A percentile compares a stretch with the other conserved stretches of the same genome.
Evolutionary conservation across 2,797 vertebrate genomes (phyloP).

Genomic region (Onychomys torridus): DNA sequence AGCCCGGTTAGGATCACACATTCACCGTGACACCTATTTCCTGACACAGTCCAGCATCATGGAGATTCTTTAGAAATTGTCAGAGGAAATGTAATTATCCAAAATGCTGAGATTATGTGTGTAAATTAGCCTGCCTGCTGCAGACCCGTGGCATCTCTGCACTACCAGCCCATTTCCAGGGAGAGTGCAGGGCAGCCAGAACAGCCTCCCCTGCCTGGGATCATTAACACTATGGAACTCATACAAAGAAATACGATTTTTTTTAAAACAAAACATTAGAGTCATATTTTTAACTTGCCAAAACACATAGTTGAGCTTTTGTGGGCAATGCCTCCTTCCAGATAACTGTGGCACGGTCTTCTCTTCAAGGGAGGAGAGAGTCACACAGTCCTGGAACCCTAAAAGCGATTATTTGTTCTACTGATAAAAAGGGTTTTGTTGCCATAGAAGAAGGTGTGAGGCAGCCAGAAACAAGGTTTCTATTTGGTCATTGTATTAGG

Average conservation of each 20-base stretch:
- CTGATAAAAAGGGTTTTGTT: conserved; percentile 65
- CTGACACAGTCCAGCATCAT: conserved; percentile 55
- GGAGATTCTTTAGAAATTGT: conserved; percentile 54
- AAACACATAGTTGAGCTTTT: conserved; percentile 49
- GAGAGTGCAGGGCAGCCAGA: not conserved
- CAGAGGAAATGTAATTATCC: conserved; percentile 59
- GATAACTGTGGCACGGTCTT: not conserved
- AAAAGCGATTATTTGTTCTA: conserved; percentile 63
- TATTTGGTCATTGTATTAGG: conserved; percentile 72
- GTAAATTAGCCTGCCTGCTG: not conserved
- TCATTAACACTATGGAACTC: conserved; percentile 2
- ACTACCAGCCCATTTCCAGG: conserved; percentile 23
- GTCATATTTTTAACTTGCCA: conserved; percentile 46
- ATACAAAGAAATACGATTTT: conserved; percentile 10
- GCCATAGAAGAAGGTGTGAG: conserved; percentile 60
- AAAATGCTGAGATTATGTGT: conserved; percentile 54
- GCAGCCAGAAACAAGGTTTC: conserved; percentile 63
- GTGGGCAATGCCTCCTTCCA: not conserved
- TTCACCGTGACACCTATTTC: conserved; percentile 64
- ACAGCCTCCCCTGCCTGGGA: not conserved
- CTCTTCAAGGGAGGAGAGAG: not conserved
- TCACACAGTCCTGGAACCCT: conserved; percentile 19
- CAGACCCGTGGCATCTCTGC: not conserved
- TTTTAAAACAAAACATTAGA: not conserved
- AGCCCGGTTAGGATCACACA: conserved; percentile 24